Base-by-base conservation (phyloP, 2,888 invertebrate species). In the Terebella lapidaria region DNA sequence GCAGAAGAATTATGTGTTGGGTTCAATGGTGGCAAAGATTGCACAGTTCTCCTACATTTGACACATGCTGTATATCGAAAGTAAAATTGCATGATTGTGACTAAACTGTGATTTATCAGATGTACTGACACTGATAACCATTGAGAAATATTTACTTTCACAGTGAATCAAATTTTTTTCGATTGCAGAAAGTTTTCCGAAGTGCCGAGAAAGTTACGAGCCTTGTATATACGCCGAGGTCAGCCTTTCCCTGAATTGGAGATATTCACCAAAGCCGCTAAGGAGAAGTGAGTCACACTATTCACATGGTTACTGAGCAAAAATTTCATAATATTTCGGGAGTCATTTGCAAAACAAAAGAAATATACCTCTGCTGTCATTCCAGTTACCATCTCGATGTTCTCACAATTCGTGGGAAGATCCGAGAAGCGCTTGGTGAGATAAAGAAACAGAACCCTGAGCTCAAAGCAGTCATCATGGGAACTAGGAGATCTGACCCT, bases 21-120 rank as follows among this genome's bases (percentile, higher is more conserved):
- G 27, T 99, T 97, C 81, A 99, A 99, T 78, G 99, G 99, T 2
- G 99, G 99, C 1, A 99, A 99, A 83, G 99, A 99, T 82, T 97
- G 97, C 77, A 96, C 96, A 0, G 92, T 89, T 0, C 84, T 97
- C 18, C 83, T 99, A 42, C 89, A 92, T 78, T 79, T 93, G 64
- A 81, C 84, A 15, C 80, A 85, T 67, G 82, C 84, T 1, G 83
- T 86, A 1, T 53, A 52, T 27, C 42, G 46, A 62, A 75, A 70
- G 73, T 76, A 65, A 65, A 72, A 69, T 3, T 35, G 10, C 42
- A 35, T 15, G 42, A n/a, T n/a, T n/a, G n/a, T n/a, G n/a, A n/a
- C n/a, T n/a, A n/a, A n/a, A n/a, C n/a, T n/a, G n/a, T n/a, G n/a
- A n/a, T n/a, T n/a, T n/a, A n/a, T n/a, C n/a, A n/a, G n/a, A n/a